Base-by-base conservation (phyloP, 2,113 vertebrate species). In the Tilapia sparmanii region DNA sequence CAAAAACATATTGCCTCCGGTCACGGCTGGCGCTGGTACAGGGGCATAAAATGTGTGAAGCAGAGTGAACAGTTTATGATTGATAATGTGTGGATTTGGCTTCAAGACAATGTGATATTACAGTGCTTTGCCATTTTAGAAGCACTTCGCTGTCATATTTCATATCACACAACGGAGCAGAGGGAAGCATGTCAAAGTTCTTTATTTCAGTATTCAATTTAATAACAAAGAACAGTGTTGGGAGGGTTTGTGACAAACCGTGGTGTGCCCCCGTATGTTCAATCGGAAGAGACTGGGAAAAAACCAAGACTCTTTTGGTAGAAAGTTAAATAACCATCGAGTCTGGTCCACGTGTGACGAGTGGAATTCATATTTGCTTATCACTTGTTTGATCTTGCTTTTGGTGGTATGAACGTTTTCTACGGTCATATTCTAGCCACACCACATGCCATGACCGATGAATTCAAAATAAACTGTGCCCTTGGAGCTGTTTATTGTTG, bases 81-180 rank as follows among this genome's bases (percentile, higher is more conserved):
- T 89, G 85, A 94, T 93, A 83, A 87, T 82, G 22, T 18, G 73
- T 66, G 84, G 54, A 80, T 87, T 84, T 88, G 82, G 89, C 92
- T 89, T 81, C 53, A 19, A 80, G 86, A 92, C 86, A 76, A 87
- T 88, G 87, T 90, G 87, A 91, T 89, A 91, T 91, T 86, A 86
- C 76, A 18, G 83, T 40, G 33, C 59, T 13, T 50, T 83, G 80
- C 50, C 82, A 87, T 84, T 93, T 90, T 33, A 89, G 79, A 83
- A 81, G 47, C 40, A 63, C 83, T 71, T 79, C 24, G 7, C 55
- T 29, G n/a, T 61, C 6, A 15, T 85, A 83, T 88, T 88, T 89
- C 52, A 90, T 55, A 86, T 84, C 29, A 31, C 45, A 80, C 52
- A 66, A 61, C 66, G 45, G 31, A 73, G 54, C 2, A 38, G 22